These are phyloP conservation scores for Nomia melanderi DNA, from an alignment of 1,140 invertebrate genomes.

Conservation along the genomic window DNA sequence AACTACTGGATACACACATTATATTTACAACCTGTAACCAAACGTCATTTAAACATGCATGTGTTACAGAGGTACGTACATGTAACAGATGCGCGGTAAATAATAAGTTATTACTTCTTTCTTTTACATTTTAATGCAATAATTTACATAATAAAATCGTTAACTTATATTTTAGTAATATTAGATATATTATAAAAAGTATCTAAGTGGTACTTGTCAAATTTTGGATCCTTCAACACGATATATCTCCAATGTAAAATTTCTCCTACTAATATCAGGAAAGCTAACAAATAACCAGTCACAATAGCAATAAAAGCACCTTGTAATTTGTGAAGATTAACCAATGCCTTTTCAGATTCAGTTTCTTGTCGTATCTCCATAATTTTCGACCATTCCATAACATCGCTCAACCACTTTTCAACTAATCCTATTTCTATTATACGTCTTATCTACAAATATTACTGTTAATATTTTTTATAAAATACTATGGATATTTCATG, in stretches of 20 bases:
- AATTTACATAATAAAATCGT: not conserved
- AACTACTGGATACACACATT: not conserved
- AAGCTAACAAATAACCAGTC: constrained; percentile 85
- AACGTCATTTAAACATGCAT: not conserved
- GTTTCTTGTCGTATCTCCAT: constrained; percentile 78
- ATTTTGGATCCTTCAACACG: constrained; percentile 85
- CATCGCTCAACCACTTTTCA: constrained; percentile 89
- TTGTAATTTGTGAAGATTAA: constrained; percentile 89
- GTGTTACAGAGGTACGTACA: no score
- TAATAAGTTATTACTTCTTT: not conserved
- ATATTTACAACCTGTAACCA: constrained; percentile 1
- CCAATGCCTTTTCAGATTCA: constrained; percentile 85
- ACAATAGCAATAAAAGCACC: constrained; percentile 86
- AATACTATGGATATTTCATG: not conserved
- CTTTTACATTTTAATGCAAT: not conserved
- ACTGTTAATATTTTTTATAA: not conserved
- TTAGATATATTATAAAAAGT: constrained; percentile 75
- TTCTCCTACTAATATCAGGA: constrained; percentile 83
- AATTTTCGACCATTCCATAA: constrained; percentile 82
- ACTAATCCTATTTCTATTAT: constrained; percentile 89
- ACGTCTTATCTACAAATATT: constrained; percentile 79
- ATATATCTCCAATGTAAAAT: constrained; percentile 85
- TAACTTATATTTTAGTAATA: constrained; percentile 15
- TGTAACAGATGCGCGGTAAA: not conserved
- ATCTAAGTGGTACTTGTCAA: constrained; percentile 86